Evolutionary conservation across 2,113 vertebrate genomes (phyloP), one percentile per base, ranked within the genome.

Genomic region (Pedionomus torquatus): DNA sequence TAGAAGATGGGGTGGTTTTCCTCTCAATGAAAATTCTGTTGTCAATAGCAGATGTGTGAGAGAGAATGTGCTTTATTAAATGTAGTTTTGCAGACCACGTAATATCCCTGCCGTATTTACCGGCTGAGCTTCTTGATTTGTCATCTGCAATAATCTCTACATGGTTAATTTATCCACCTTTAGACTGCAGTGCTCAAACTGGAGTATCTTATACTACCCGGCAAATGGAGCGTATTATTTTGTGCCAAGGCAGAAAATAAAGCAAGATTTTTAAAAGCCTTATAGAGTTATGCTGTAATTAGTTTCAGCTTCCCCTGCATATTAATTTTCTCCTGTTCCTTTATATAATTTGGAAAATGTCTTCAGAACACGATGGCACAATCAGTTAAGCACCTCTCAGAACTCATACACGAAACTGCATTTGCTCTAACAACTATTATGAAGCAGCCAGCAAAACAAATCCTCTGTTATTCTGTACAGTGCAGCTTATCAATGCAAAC

Each of bases 401-500:
- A 96, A 92, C 79, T 89, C 64, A 17, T 28, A 24, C 76, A 19
- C 95, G 87, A 35, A 91, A 95, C 61, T 35, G 82, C 75, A 49
- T 90, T 69, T 91, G 76, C 95, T 95, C 69, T 72, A 90, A 92
- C 96, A 94, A 96, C 96, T 94, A 82, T 94, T 94, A 88, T 76
- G 84, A 93, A 97, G 96, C 75, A 70, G 90, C 63, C 84, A 5
- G 74, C 90, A 41, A 97, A 96, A 97, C 66, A 61, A 69, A 92
- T 93, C 97, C 95, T 96, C 95, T 80, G 95, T 95, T 97, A 96
- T 95, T 97, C 89, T 43, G 92, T 78, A 89, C 95, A 37, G 87
- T 28, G 80, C 83, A 89, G 93, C 97, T 98, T 98, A 98, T 98
- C 98, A 96, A 97, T 95, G 96, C 98, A 98, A 98, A 97, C 97